Evolutionary conservation across 1,140 invertebrate genomes (phyloP), one percentile per base, ranked within the genome.

Genomic region (Ips nitidus): DNA sequence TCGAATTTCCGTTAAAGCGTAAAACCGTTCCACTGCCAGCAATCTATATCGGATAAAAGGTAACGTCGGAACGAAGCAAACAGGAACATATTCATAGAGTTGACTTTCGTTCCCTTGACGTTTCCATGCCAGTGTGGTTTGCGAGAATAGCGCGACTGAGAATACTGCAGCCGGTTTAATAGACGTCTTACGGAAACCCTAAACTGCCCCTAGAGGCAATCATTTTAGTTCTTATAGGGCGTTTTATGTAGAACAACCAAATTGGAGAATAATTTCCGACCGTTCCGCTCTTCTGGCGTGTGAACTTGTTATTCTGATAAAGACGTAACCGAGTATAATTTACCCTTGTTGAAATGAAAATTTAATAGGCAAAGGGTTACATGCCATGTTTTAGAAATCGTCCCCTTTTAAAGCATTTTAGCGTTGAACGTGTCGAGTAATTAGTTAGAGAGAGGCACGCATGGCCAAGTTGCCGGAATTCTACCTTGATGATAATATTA

Each of bases 161-260:
- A 65, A 65, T 52, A 52, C 65, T 66, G 63, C 52, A 66, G 52
- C 63, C 50, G 63, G 65, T 67, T 22, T 67, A 67, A 67, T 67
- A 67, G 65, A 52, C 65, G 55, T 59, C 65, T 67, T 67, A 67
- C 65, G 65, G 56, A 67, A 67, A 59, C 65, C 65, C 65, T 67
- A 58, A 67, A 67, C 53, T 67, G 56, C 65, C 66, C 66, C 56
- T 45, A 3, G 66, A 56, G 66, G 57, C 66, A 60, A 68, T 68
- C 66, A 68, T 60, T 68, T 22, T 68, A 68, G 41, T 68, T 68
- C 66, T 68, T 68, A 68, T 61, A 53, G 45, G 57, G 45, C 66
- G 58, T 53, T 68, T 68, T 68, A 68, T 68, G 66, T 68, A 68
- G 66, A 68, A 68, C 66, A 52, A 60, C 57, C 66, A 68, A 68